Base-by-base conservation (phyloP, 30 jellyfish, hydroid and myxozoan species). In the Aurelia sp. region DNA sequence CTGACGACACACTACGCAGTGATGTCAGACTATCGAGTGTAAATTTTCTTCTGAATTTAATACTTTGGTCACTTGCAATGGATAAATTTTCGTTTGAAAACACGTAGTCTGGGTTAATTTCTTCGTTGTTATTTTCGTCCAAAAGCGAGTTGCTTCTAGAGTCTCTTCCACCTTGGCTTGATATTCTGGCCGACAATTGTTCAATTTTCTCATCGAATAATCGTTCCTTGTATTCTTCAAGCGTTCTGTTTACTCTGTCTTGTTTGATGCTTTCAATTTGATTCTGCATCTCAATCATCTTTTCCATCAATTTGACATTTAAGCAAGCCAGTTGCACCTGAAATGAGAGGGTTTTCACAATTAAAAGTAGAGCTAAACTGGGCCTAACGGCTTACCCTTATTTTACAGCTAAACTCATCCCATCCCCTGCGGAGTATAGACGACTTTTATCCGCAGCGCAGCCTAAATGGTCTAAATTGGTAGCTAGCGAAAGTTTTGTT, bases 301-400 rank as follows among this genome's bases (percentile, higher is more conserved):
- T 83, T 62, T 83, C 92, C 92, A 83, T 83, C 79, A 83, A 37
- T 62, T 83, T 71, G n/a, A 83, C 76, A 64, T 83, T 83, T 2
- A 83, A 59, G 64, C 40, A 83, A 8, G 86, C 86, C 37, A 83
- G 86, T 47, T 83, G 71, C 19, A 66, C 86, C 92, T 83, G n/a
- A 19, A 81, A n/a, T 3, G 40, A 77, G 18, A 27, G 20, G 2
- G 20, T 11, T 6, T 60, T 30, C 13, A 37, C 1, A 9, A 16
- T 58, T 0, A 17, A 3, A 17, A 37, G 33, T 71, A 63, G 65
- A 71, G 62, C 22, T 33, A 17, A 19, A 66, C 8, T 19, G 77
- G 41, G 50, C 20, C 22, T 35, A 44, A 44, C 48, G 74, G 48
- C 37, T 13, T 0, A 20, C 37, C 74, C 18, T 20, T 35, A 16